phyloP scores from a whole-genome alignment of 2,888 invertebrate species.

The Oscheius onirici region DNA sequence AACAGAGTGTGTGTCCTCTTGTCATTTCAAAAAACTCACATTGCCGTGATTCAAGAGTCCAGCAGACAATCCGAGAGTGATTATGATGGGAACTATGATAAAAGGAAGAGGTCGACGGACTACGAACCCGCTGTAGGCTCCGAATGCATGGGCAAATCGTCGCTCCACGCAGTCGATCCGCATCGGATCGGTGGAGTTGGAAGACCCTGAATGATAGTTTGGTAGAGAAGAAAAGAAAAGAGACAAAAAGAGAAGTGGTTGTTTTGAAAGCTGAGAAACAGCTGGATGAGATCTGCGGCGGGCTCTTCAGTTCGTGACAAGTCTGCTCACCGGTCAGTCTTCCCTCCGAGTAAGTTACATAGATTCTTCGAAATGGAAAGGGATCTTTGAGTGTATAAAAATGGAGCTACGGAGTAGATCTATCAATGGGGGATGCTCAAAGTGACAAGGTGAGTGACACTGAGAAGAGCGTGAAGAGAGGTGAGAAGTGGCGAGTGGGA shows the following conservation, averaged over 20 bases:
- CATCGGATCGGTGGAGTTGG: conserved; percentile 44
- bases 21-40: conserved; percentile 5
- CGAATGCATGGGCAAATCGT: conserved; percentile 63
- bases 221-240: background rate
- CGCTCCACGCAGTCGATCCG: conserved; percentile 67
- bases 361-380: no score
- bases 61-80: conserved; percentile 57
- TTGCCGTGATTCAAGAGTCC: conserved; percentile 60
- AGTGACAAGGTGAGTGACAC: background rate
- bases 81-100: conserved; percentile 62
- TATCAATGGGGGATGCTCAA: background rate
- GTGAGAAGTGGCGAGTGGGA: conserved; percentile 12
- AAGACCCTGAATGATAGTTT: background rate
- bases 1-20: background rate
- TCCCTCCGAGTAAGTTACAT: no score
- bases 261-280: background rate
- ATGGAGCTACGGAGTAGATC: no score
- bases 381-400: no score
- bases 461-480: background rate
- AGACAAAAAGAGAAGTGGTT: conserved; percentile 4
- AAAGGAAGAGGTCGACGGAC: conserved; percentile 64
- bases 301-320: background rate
- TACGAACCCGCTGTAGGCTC: conserved; percentile 59
- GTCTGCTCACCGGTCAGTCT: background rate
- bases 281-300: background rate